Conservation (phyloP, 2,888 invertebrate genomes). For the Theretra japonica region DNA sequence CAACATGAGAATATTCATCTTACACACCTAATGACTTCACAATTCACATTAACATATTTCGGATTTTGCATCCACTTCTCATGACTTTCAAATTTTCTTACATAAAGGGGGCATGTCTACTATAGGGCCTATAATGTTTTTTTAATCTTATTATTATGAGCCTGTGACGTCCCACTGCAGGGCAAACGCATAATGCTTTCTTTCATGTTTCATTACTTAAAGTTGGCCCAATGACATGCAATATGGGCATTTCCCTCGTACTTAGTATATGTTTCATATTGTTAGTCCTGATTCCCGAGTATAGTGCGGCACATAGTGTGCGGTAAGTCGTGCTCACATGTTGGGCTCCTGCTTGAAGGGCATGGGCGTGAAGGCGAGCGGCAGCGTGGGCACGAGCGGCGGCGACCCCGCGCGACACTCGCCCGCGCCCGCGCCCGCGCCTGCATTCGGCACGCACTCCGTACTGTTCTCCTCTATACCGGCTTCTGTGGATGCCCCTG, state of each 20-base stretch:
- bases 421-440: conserved; percentile 31
- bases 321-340: conserved; percentile 60
- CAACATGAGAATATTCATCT: not conserved
- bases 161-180: no score
- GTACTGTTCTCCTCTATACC: conserved; percentile 52
- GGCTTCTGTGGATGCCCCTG: conserved; percentile 75
- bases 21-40: not conserved
- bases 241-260: no score
- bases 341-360: conserved; percentile 80
- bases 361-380: conserved; percentile 59
- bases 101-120: not conserved
- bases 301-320: not conserved
- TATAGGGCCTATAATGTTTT: no score
- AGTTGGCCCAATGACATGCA: no score
- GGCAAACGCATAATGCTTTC: no score
- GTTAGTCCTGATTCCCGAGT: not conserved
- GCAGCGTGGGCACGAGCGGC: conserved; percentile 60
- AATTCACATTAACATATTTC: not conserved
- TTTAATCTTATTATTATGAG: no score
- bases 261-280: not conserved
- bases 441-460: conserved; percentile 37
- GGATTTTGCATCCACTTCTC: not conserved
- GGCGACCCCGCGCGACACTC: conserved; percentile 46
- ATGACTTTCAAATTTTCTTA: not conserved
- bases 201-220: no score